phyloP scores from a whole-genome alignment of 2,888 invertebrate species.

The Drosophila affinis region DNA sequence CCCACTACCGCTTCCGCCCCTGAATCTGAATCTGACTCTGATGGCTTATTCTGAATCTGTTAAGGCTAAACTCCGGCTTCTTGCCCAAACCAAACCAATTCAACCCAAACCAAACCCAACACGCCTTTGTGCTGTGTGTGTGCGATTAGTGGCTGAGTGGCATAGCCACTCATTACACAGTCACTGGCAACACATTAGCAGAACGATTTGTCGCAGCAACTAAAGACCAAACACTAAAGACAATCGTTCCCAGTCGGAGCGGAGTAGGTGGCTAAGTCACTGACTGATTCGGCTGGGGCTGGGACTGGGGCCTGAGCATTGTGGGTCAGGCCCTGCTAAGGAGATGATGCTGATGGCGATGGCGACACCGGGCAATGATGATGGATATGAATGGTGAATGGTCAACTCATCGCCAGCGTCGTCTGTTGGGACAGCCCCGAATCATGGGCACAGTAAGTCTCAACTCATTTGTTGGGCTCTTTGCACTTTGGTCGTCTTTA shows the following conservation, averaged over 20 bases:
- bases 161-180: slow-evolving; percentile 47
- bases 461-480: slow-evolving; percentile 51
- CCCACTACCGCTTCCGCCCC: background rate
- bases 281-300: slow-evolving; percentile 9
- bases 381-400: slow-evolving; percentile 59
- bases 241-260: slow-evolving; percentile 26
- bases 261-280: slow-evolving; percentile 50
- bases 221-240: slow-evolving; percentile 14
- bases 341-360: slow-evolving; percentile 37
- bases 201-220: slow-evolving; percentile 45
- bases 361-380: slow-evolving; percentile 69
- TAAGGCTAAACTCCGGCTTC: background rate
- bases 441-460: slow-evolving; percentile 73
- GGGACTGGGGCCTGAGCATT: slow-evolving; percentile 17
- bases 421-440: slow-evolving; percentile 44
- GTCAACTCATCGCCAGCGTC: slow-evolving; percentile 45
- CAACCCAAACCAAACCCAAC: background rate
- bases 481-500: slow-evolving; percentile 43
- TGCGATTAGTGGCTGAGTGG: slow-evolving; percentile 36
- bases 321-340: slow-evolving; percentile 52
- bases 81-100: slow-evolving; percentile 12
- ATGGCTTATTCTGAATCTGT: background rate
- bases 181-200: slow-evolving; percentile 48
- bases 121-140: too few species aligned
- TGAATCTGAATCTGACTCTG: too few species aligned